Conservation (phyloP, 2,113 vertebrate genomes). For the Columba janthina region DNA sequence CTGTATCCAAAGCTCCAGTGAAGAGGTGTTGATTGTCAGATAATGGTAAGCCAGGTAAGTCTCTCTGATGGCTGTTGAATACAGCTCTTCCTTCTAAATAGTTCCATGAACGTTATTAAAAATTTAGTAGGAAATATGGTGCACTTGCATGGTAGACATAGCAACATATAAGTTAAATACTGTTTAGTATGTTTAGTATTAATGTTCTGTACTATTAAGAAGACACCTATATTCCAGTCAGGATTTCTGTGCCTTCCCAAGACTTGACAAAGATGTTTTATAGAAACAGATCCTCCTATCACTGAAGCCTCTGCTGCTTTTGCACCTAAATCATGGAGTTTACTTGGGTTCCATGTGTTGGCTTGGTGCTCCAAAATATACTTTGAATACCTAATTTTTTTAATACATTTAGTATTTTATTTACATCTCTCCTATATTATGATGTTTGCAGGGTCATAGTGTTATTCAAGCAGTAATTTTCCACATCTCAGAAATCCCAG, state of each 20-base stretch:
- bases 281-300: neutral
- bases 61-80: neutral
- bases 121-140: neutral
- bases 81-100: neutral
- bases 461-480: neutral
- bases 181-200: neutral
- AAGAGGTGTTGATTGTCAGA: neutral
- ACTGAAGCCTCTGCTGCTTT: neutral
- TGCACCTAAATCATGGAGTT: neutral
- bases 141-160: neutral
- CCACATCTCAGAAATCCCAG: neutral
- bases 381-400: neutral
- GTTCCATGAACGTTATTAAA: neutral
- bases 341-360: neutral
- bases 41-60: neutral
- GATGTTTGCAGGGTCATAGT: neutral
- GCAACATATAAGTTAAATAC: rapidly evolving
- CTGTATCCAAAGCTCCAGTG: neutral
- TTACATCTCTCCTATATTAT: neutral
- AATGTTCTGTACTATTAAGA: neutral
- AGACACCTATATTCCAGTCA: neutral
- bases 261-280: neutral
- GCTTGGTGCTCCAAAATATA: neutral
- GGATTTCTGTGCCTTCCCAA: neutral
- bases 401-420: neutral